Conservation (phyloP, 2,113 vertebrate genomes). For the Eulacestoma nigropectus region DNA sequence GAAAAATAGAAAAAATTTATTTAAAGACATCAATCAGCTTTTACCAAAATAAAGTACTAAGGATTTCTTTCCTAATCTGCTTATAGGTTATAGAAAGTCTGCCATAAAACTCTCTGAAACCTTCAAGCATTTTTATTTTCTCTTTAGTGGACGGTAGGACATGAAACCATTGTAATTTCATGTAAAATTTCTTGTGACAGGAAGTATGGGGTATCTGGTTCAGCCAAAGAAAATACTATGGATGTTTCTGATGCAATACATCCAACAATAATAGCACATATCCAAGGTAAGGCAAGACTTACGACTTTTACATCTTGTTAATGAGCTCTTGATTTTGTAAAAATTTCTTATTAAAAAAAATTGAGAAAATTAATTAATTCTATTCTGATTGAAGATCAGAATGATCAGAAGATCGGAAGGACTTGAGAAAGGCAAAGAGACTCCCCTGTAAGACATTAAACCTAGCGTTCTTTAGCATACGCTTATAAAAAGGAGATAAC, state of each 20-base stretch:
- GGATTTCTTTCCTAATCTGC: not conserved
- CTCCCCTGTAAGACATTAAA: not conserved
- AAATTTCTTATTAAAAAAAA: not conserved
- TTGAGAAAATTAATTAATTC: not conserved
- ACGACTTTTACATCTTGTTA: not conserved
- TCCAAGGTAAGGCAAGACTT: slow-evolving; percentile 71
- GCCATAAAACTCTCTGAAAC: not conserved
- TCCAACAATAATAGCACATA: not conserved
- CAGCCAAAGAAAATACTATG: slow-evolving; percentile 40
- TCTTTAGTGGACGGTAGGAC: slow-evolving; percentile 67
- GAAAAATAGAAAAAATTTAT: not conserved
- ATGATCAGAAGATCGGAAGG: no score
- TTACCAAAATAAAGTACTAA: not conserved
- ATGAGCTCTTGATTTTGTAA: not conserved
- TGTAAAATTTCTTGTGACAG: slow-evolving; percentile 73
- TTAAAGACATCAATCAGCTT: not conserved
- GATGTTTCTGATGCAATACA: slow-evolving; percentile 47
- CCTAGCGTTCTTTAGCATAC: not conserved
- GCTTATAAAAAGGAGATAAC: not conserved
- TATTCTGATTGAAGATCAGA: not conserved
- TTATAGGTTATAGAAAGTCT: not conserved
- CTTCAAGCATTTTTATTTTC: not conserved
- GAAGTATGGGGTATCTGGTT: slow-evolving; percentile 60
- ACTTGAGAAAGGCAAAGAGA: not conserved
- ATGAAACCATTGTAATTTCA: slow-evolving; percentile 68